Conservation (phyloP, 2,888 invertebrate genomes). For the Chrysolina oricalcia region DNA sequence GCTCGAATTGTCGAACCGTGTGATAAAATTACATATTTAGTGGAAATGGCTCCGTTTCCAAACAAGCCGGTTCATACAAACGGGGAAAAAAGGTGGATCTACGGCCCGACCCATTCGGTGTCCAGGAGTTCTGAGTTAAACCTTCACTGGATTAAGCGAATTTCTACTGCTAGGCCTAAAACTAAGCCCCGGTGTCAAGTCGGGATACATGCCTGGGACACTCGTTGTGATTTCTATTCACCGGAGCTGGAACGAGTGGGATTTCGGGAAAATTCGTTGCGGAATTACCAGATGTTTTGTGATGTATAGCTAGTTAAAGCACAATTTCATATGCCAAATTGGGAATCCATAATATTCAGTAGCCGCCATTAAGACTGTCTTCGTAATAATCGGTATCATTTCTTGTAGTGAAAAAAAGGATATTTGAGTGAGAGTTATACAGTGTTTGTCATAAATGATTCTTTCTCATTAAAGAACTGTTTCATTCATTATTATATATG, state of each 20-base stretch:
- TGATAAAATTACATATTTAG: conserved; percentile 43
- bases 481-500: too few species aligned
- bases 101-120: conserved; percentile 64
- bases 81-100: conserved; percentile 43
- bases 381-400: too few species aligned
- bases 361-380: too few species aligned
- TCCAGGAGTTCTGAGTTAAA: conserved; percentile 63
- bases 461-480: too few species aligned
- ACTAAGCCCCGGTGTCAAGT: conserved; percentile 62
- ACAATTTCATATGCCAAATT: too few species aligned
- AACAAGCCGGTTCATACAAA: conserved; percentile 42
- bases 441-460: too few species aligned
- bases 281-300: not conserved
- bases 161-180: conserved; percentile 51
- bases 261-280: not conserved
- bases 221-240: conserved; percentile 46
- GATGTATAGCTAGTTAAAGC: too few species aligned
- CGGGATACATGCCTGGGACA: conserved; percentile 61
- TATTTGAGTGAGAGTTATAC: too few species aligned
- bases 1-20: not conserved
- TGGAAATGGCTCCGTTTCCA: conserved; percentile 42
- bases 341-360: too few species aligned
- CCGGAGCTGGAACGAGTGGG: conserved; percentile 8
- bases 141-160: conserved; percentile 45
- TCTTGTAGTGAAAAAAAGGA: too few species aligned